Conservation (phyloP, 2,888 invertebrate species). For the Boloria selene region DNA sequence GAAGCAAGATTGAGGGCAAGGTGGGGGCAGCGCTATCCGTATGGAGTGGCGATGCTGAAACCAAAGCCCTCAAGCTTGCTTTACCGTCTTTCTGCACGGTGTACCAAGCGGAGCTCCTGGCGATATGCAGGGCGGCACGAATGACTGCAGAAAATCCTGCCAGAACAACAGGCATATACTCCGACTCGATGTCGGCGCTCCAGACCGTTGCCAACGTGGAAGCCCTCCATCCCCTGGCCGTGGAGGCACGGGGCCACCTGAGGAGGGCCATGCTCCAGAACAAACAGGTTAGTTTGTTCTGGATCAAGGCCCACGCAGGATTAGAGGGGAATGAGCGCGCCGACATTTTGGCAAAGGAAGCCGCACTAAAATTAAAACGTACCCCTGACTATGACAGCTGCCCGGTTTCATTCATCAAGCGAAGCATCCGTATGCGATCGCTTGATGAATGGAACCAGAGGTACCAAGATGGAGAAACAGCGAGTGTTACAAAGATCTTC, state of each 20-base stretch:
- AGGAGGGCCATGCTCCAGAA: too few species aligned
- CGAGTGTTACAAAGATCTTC: background rate
- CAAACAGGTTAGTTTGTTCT: background rate
- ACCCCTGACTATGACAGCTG: background rate
- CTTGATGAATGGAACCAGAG: constrained; percentile 18
- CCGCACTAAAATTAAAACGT: too few species aligned
- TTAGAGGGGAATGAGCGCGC: background rate
- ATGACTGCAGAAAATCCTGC: background rate
- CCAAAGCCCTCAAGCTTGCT: constrained; percentile 1
- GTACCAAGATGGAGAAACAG: constrained; percentile 2
- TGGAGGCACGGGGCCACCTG: too few species aligned
- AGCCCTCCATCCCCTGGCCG: background rate
- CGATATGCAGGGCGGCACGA: background rate
- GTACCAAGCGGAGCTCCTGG: constrained; percentile 17
- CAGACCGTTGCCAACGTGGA: background rate
- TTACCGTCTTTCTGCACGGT: constrained; percentile 6
- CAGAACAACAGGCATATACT: background rate
- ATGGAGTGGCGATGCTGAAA: background rate
- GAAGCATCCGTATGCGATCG: background rate
- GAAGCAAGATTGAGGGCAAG: background rate
- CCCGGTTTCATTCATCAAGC: constrained; percentile 20
- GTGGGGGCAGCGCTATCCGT: constrained; percentile 11
- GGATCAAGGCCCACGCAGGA: background rate
- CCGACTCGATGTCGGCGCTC: background rate
- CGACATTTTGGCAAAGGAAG: background rate